Base-by-base conservation (phyloP, 2,113 vertebrate genomes). In the Larimichthys crocea region DNA sequence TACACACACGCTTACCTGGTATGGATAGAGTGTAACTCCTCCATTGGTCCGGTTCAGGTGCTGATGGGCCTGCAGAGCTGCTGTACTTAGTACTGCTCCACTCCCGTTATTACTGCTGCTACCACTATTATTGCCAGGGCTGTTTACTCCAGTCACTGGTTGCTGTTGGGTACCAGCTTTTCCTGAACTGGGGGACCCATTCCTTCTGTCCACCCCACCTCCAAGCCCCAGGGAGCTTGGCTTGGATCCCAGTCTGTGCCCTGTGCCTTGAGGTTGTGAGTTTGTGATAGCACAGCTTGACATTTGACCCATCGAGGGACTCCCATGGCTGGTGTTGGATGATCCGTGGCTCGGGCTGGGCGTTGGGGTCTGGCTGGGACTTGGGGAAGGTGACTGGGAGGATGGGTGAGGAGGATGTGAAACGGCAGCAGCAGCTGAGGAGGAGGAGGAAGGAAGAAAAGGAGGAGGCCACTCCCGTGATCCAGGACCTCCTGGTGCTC, bases 11-110 rank as follows among this genome's bases (percentile, higher is more conserved):
- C 95, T 93, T 94, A 99, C 98, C 95, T 99, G 97, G 90, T 99
- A 99, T 0, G 98, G 98, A 89, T 98, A 98, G 24, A 99, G 95
- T 26, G 97, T 98, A 70, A 99, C 96, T 0, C 97, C 96, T 1
- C 97, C 98, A 29, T 98, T 98, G 0, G 95, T 95, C 86, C 97
- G 94, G 17, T 96, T 96, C 90, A 96, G 90, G 88, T 97, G 96
- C 50, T 97, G 97, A 86, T 98, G 97, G 68, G 96, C 94, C 90
- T 97, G 97, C 71, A 96, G 95, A 83, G 96, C 95, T 79, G 96
- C 95, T 0, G 96, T 95, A 89, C 96, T 90, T 74, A 88, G 68
- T 12, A 86, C 77, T 29, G 90, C 72, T 75, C 82, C 86, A 59
- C 80, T 96, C 22, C 96, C 96, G 0, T 90, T 91, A 49, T 74